Evolutionary conservation across 2,888 invertebrate species (phyloP).

Genomic region (Ametastegia equiseti): DNA sequence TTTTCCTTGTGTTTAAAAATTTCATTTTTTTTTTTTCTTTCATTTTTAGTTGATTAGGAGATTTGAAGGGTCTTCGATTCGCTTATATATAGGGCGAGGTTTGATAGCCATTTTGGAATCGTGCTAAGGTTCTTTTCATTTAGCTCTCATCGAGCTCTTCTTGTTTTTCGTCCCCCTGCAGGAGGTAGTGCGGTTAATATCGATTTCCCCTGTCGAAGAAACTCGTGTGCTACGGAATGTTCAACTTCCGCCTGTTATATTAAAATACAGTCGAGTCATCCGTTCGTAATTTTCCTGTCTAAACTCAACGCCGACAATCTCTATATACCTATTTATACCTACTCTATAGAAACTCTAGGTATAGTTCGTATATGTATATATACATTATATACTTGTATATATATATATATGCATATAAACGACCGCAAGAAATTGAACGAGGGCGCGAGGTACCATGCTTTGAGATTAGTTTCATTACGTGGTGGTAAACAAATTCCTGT

Average conservation of each 20-base stretch:
- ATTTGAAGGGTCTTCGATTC: not conserved
- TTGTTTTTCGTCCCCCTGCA: conserved; percentile 9
- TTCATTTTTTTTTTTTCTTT: not conserved
- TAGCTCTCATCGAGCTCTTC: not conserved
- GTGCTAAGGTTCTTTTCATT: not conserved
- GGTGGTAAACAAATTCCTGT: not conserved
- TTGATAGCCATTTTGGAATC: not conserved
- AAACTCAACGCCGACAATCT: conserved; percentile 25
- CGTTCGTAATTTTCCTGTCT: conserved; percentile 44
- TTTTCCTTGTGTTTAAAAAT: too few species aligned
- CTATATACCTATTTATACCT: too few species aligned
- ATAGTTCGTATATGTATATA: too few species aligned
- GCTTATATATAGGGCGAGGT: not conserved
- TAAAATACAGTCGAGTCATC: conserved; percentile 44
- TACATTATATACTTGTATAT: too few species aligned
- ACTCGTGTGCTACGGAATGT: conserved; percentile 36
- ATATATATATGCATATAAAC: too few species aligned
- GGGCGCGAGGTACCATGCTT: not conserved
- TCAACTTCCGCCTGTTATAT: conserved; percentile 41
- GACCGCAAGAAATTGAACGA: not conserved
- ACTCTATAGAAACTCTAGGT: not conserved
- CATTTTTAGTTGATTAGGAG: not conserved
- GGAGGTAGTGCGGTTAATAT: conserved; percentile 15
- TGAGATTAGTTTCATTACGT: not conserved
- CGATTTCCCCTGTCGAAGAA: conserved; percentile 38